A percentile compares a stretch with the other conserved stretches of the same genome.
These are phyloP conservation scores for Germaria angustata DNA, from an alignment of 2,888 invertebrate genomes.

Conservation along the genomic window DNA sequence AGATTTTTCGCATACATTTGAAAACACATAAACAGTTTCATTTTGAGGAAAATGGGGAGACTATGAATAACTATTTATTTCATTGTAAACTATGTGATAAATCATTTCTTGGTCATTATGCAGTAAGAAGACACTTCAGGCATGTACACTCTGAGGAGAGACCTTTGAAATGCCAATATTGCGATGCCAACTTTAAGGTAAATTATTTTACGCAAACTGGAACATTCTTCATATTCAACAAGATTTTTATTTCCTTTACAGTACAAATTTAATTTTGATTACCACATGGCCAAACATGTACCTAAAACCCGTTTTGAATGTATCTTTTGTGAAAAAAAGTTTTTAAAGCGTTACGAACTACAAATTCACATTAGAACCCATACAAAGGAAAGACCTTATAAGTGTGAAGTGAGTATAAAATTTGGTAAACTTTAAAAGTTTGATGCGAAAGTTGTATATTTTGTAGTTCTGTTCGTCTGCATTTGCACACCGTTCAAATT, in stretches of 20 bases:
- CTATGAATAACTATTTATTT: not conserved
- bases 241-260: slow-evolving; percentile 33
- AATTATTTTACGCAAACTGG: not conserved
- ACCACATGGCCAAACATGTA: slow-evolving; percentile 86
- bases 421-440: slow-evolving; percentile 73
- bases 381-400: slow-evolving; percentile 97
- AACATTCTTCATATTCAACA: not conserved
- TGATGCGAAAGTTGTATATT: not conserved
- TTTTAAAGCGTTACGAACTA: slow-evolving; percentile 66
- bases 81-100: slow-evolving; percentile 85
- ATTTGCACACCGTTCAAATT: slow-evolving; percentile 89
- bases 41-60: not conserved
- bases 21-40: not conserved
- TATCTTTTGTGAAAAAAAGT: slow-evolving; percentile 66
- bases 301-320: slow-evolving; percentile 79
- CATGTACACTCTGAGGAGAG: slow-evolving; percentile 87
- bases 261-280: slow-evolving; percentile 64
- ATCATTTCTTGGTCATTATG: slow-evolving; percentile 87
- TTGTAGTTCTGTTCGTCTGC: slow-evolving; percentile 84
- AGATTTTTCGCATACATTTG: slow-evolving; percentile 35
- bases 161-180: slow-evolving; percentile 83
- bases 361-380: slow-evolving; percentile 91
- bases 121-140: slow-evolving; percentile 87
- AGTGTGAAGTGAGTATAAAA: slow-evolving; percentile 82
- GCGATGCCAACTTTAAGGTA: slow-evolving; percentile 75